A percentile compares a stretch with the other conserved stretches of the same genome.
Conservation (phyloP, 1,140 invertebrate genomes). For the Paralvinella palmiformis region DNA sequence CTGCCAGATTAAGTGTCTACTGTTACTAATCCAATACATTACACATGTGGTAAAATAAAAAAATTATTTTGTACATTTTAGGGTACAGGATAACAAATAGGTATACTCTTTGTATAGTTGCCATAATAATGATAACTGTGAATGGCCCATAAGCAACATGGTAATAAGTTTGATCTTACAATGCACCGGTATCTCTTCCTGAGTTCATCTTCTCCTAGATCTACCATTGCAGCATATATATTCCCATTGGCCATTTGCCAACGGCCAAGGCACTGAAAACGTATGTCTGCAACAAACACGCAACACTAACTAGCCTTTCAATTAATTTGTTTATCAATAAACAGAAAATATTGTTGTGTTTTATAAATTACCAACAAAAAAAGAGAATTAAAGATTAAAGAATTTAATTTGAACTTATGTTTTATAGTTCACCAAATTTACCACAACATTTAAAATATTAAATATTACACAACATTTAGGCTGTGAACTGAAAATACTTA, state of each 20-base stretch:
- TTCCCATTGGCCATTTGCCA: conserved; percentile 37
- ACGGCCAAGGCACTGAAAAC: conserved; percentile 45
- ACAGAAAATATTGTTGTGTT: neutral
- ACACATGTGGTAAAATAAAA: no score
- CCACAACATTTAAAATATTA: no score
- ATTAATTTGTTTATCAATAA: neutral
- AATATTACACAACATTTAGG: no score
- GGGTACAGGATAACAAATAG: no score
- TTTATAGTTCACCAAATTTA: neutral
- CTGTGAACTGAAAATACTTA: no score
- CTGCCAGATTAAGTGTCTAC: no score
- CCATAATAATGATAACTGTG: neutral
- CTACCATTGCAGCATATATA: conserved; percentile 56
- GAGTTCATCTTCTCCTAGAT: conserved; percentile 47
- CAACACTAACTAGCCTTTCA: neutral
- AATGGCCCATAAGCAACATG: neutral
- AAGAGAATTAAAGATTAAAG: neutral
- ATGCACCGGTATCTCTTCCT: conserved; percentile 45
- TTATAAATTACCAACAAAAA: neutral
- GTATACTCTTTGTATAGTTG: no score
- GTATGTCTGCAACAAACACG: conserved; percentile 18
- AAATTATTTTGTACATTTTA: no score
- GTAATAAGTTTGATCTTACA: conserved; percentile 26
- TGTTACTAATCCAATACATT: no score
- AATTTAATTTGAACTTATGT: neutral